Base-by-base conservation (phyloP, 2,797 vertebrate genomes). In the Pseudomugil tenellus region DNA sequence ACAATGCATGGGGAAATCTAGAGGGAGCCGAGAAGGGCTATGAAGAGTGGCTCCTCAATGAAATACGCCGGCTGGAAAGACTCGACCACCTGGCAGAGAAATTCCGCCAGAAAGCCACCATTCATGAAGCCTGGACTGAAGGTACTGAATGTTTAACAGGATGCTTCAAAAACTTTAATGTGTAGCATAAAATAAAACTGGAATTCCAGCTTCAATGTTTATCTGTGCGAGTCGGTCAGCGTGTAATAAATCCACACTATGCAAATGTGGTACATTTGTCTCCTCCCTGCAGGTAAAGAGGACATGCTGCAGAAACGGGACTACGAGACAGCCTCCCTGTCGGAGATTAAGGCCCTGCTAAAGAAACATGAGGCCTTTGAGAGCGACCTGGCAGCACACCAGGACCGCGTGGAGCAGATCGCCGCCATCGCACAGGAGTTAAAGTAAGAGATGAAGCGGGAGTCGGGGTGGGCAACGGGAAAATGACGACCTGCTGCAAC, bases 301-400 rank as follows among this genome's bases (percentile, higher is more conserved):
- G 94, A 93, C 17, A 96, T 98, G 96, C 91, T 99, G 86, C 95
- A 96, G 88, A 93, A 95, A 86, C 94, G 92, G 66, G 97, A 99
- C 90, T 99, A 95, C 0, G 98, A 99, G 94, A 96, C 94, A 0
- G 98, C 96, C 26, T 95, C 96, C 12, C 94, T 99, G 67, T 98
- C 98, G 0, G 97, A 99, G 81, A 97, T 99, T 82, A 99, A 99
- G 90, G 98, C 98, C 26, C 91, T 98, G 88, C 93, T 99, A 90
- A 98, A 98, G 94, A 99, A 99, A 86, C 98, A 99, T 0, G 97
- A 99, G 91, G 98, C 98, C 49, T 99, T 99, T 11, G 98, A 99
- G 93, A 99, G 98, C 2, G 97, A 99, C 88, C 94, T 99, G 84
- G 97, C 97, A 0, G 97, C 98, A 5, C 97, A 99, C 87, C 98